Conservation (phyloP, 2,888 invertebrate species). For the Petrolisthes manimaculis region DNA sequence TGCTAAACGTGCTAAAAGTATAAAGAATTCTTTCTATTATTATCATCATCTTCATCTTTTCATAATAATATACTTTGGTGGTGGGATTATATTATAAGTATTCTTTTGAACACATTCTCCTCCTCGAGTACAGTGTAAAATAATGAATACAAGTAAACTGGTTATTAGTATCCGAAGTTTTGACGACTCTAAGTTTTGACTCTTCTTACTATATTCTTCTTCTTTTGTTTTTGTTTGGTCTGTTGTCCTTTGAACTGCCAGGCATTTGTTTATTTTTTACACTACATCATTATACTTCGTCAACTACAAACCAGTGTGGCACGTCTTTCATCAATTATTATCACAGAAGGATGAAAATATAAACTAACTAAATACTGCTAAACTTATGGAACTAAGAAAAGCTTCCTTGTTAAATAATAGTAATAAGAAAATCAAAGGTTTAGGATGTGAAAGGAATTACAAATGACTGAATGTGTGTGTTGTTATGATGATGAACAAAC, state of each 20-base stretch:
- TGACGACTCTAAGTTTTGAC: too few species aligned
- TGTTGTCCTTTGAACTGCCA: too few species aligned
- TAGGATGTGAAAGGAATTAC: background rate
- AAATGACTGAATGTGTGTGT: too few species aligned
- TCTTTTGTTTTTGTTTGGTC: too few species aligned
- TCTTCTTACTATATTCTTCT: too few species aligned
- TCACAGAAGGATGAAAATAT: conserved; percentile 34
- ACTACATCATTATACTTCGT: too few species aligned
- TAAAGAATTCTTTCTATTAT: background rate
- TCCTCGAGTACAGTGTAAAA: conserved; percentile 10
- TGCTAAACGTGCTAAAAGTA: conserved; percentile 12
- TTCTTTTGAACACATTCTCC: conserved; percentile 10
- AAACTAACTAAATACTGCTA: background rate
- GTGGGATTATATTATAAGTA: background rate
- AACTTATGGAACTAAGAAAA: background rate
- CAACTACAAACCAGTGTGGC: conserved; percentile 8
- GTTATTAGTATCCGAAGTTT: too few species aligned
- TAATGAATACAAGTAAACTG: background rate
- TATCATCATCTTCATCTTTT: too few species aligned
- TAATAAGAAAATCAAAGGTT: background rate
- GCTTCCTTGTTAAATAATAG: too few species aligned
- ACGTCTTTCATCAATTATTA: conserved; percentile 20
- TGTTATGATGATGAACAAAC: too few species aligned
- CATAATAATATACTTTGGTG: too few species aligned
- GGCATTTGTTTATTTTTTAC: too few species aligned